Percentiles rank a stretch among this genome's conserved stretches.
Evolutionary conservation across 2,113 vertebrate genomes (phyloP).

Genomic region (Chiloscyllium plagiosum): DNA sequence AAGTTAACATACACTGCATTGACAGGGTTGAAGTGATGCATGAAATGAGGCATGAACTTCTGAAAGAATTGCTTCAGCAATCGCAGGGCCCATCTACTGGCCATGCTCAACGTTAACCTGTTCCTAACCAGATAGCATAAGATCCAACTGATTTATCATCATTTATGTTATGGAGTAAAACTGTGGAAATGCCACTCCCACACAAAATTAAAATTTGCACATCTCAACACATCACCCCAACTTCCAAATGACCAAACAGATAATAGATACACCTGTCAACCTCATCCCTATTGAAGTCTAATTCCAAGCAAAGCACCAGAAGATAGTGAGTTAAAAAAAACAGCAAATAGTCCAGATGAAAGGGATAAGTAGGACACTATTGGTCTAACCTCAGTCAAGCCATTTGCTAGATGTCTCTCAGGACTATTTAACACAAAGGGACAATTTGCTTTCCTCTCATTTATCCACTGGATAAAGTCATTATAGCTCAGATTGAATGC

Average conservation of each 20-base stretch:
- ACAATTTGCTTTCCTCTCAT: slow-evolving; percentile 34
- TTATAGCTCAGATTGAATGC: slow-evolving; percentile 31
- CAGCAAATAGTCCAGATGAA: neutral
- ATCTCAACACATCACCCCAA: neutral
- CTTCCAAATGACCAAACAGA: neutral
- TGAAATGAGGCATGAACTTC: slow-evolving; percentile 37
- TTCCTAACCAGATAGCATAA: neutral
- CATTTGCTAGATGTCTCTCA: slow-evolving; percentile 35
- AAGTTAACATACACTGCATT: slow-evolving; percentile 47
- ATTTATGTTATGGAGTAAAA: neutral
- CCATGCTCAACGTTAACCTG: neutral
- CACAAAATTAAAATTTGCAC: neutral
- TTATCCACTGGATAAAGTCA: slow-evolving; percentile 35
- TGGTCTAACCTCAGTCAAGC: slow-evolving; percentile 35
- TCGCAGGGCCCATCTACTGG: neutral
- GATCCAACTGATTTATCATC: neutral
- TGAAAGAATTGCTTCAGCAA: neutral
- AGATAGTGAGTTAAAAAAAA: slow-evolving; percentile 7
- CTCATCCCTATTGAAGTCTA: neutral
- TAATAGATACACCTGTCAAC: slow-evolving; percentile 16
- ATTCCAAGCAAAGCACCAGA: slow-evolving; percentile 12
- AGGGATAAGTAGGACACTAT: slow-evolving; percentile 12
- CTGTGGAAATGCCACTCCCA: neutral
- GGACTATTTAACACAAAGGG: slow-evolving; percentile 38
- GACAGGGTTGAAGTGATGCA: slow-evolving; percentile 41